Percentiles rank a stretch among this genome's conserved stretches.
Evolutionary conservation across 2,888 invertebrate species (phyloP).

Genomic region (Eumerus sabulonum): DNA sequence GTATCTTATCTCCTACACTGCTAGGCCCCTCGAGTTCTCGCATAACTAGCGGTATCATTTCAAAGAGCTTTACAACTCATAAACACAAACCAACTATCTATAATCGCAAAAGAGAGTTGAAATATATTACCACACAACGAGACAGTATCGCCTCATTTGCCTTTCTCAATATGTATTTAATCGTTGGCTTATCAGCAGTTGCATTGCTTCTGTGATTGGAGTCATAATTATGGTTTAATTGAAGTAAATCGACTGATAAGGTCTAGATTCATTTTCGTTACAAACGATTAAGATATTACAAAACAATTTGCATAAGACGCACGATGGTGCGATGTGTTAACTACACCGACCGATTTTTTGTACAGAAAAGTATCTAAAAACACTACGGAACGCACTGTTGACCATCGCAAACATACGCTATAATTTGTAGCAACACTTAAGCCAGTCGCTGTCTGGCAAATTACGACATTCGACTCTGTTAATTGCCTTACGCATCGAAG

Average conservation of each 20-base stretch:
- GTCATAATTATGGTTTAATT: slow-evolving; percentile 68
- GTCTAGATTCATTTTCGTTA: slow-evolving; percentile 18
- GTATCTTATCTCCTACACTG: slow-evolving; percentile 58
- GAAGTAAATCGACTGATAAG: slow-evolving; percentile 67
- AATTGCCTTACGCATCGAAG: slow-evolving; percentile 25
- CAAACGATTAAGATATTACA: slow-evolving; percentile 47
- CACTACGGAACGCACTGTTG: slow-evolving; percentile 20
- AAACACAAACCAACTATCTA: slow-evolving; percentile 34
- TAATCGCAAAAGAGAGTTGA: slow-evolving; percentile 21
- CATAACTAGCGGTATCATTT: slow-evolving; percentile 37
- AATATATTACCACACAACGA: slow-evolving; percentile 13
- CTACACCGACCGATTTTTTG: background rate
- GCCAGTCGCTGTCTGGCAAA: slow-evolving; percentile 13
- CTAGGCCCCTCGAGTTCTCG: background rate
- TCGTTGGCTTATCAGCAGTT: slow-evolving; percentile 50
- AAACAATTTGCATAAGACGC: slow-evolving; percentile 38
- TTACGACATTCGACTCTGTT: slow-evolving; percentile 39
- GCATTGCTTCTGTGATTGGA: slow-evolving; percentile 54
- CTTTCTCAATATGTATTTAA: slow-evolving; percentile 59
- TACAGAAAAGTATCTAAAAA: slow-evolving; percentile 7
- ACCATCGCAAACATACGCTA: slow-evolving; percentile 31
- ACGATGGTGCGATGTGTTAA: slow-evolving; percentile 3
- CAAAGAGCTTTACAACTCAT: slow-evolving; percentile 53
- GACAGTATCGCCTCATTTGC: slow-evolving; percentile 59
- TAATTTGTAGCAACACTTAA: slow-evolving; percentile 41